Base-by-base conservation (phyloP, 1,140 invertebrate genomes). In the Drosophila kikkawai region DNA sequence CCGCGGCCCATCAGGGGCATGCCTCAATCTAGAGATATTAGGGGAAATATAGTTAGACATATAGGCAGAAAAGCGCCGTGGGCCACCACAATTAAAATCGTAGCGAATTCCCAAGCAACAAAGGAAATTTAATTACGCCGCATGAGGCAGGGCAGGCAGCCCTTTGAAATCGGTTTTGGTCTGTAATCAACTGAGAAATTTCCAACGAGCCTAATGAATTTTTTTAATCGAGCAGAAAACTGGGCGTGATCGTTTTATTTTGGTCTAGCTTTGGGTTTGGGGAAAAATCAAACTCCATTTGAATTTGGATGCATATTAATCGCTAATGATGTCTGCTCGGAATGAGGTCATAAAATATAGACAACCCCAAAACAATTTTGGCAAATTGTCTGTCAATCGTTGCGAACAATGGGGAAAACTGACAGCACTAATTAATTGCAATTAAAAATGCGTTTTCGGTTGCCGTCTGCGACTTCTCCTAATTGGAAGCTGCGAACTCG, bases 41-140 rank as follows among this genome's bases (percentile, higher is more conserved):
- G 36, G 34, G 57, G 67, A 51, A 42, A 60, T 71, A 71, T 67
- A 58, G 42, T 70, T 59, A 59, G 66, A 45, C 44, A 77, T 69
- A 70, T 59, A 53, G 75, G 55, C 44, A 51, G 57, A 61, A 66
- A 58, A 66, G 41, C 71, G 76, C 83, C 76, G 55, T 87, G 66
- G 83, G 83, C 83, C 15, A 69, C 78, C 68, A 76, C 81, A 85
- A 90, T 90, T 90, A 88, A 85, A 88, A 79, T 90, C 85, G 85
- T 85, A 88, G 85, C 85, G 70, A 88, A 88, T 90, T 88, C 78
- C 77, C 69, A 90, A 69, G 66, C 75, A 84, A 90, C 82, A 90
- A 90, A 90, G 75, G 63, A 82, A 90, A 90, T 91, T 90, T 90
- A 90, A 90, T 90, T 90, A 90, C 82, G 66, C 85, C 81, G 60